phyloP scores from a whole-genome alignment of 1,140 invertebrate species.

The Trichoplusia ni region DNA sequence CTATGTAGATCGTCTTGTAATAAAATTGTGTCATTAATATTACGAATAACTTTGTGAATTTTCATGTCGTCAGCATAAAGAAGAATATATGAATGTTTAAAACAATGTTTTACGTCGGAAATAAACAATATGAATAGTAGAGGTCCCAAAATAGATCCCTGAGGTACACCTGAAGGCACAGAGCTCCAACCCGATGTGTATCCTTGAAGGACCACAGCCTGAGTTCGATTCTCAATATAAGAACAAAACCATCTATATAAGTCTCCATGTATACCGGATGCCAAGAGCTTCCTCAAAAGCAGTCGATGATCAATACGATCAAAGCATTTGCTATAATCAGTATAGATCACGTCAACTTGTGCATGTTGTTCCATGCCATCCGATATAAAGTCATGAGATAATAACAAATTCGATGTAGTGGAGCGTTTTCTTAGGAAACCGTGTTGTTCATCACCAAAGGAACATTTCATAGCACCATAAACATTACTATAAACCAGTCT shows the following conservation, averaged over 20 bases:
- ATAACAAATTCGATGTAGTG: constrained; percentile 40
- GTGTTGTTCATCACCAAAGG: constrained; percentile 41
- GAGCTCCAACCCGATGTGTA: background rate
- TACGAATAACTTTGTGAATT: constrained; percentile 32
- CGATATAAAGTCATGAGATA: constrained; percentile 35
- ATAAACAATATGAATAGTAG: background rate
- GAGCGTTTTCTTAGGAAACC: constrained; percentile 45
- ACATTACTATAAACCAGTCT: constrained; percentile 29
- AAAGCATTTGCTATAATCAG: too few species aligned
- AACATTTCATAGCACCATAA: background rate
- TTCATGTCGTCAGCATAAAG: constrained; percentile 46
- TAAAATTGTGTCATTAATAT: background rate
- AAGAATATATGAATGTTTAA: constrained; percentile 26
- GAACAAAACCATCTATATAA: background rate
- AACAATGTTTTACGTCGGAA: background rate
- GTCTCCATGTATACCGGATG: constrained; percentile 30
- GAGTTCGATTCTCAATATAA: background rate
- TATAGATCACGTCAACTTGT: constrained; percentile 48
- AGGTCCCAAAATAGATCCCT: background rate
- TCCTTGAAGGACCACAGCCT: background rate
- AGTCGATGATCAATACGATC: constrained; percentile 50
- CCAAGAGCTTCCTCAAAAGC: constrained; percentile 18
- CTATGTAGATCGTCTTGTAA: constrained; percentile 33
- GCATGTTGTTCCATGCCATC: constrained; percentile 27
- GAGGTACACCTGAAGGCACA: background rate